These are phyloP conservation scores for Barbus barbus DNA, from an alignment of 2,113 vertebrate species.

Conservation along the genomic window DNA sequence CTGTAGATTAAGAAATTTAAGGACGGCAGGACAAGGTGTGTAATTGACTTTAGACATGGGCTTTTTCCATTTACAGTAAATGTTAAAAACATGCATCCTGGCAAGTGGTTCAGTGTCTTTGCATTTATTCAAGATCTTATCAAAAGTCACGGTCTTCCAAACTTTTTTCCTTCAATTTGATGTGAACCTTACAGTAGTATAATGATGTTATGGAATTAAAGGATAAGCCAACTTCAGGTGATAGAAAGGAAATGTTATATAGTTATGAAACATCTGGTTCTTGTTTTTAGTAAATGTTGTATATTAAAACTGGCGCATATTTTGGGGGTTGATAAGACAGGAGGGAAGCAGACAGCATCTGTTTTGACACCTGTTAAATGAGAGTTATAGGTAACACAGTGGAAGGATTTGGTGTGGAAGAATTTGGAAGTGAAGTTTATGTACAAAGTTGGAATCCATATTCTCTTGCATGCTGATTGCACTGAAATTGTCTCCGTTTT, in stretches of 20 bases:
- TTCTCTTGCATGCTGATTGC: neutral
- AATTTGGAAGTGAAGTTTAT: neutral
- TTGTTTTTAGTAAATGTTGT: conserved; percentile 12
- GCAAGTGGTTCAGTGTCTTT: neutral
- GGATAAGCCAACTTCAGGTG: conserved; percentile 1
- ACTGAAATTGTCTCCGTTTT: neutral
- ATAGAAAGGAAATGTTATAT: conserved; percentile 17
- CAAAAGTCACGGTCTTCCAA: neutral
- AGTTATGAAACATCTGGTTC: conserved; percentile 22
- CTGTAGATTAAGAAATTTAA: conserved; percentile 59
- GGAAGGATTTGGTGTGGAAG: neutral
- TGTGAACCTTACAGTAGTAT: neutral
- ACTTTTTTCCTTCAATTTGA: neutral
- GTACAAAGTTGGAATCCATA: neutral
- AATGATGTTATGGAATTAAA: conserved; percentile 18
- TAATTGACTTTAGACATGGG: conserved; percentile 64
- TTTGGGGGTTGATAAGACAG: neutral
- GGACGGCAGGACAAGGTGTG: conserved; percentile 66
- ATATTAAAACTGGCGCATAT: neutral
- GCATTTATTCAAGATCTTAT: conserved; percentile 26
- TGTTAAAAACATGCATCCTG: neutral
- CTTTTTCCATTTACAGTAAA: conserved; percentile 41
- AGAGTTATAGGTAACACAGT: neutral
- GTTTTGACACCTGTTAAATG: neutral
- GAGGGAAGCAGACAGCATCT: neutral